Evolutionary conservation across 2,113 vertebrate species (phyloP).

Genomic region (Platichthys flesus): DNA sequence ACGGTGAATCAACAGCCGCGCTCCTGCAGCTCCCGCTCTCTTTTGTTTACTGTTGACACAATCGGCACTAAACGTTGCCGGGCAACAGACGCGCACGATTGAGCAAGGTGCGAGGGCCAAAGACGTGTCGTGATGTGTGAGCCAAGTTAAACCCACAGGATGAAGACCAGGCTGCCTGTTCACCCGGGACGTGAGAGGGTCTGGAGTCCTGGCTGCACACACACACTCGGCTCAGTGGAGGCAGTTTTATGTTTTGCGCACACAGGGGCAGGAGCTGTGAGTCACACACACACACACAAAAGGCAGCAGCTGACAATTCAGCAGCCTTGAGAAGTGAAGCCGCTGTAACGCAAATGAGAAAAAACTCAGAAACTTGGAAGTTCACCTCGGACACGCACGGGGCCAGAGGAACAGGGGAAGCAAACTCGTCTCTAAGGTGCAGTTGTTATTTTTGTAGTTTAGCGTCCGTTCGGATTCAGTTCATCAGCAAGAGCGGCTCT

Average conservation of each 20-base stretch:
- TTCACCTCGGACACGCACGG: no score
- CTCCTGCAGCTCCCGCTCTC: slow-evolving; percentile 8
- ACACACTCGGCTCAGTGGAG: not conserved
- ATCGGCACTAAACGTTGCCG: slow-evolving; percentile 49
- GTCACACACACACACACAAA: slow-evolving; percentile 1
- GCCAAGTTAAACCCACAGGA: slow-evolving; percentile 34
- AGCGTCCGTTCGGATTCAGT: not conserved
- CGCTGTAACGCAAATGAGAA: not conserved
- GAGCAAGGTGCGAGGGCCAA: slow-evolving; percentile 31
- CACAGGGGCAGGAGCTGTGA: not conserved
- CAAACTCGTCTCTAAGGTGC: no score
- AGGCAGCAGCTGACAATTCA: not conserved
- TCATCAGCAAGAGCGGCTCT: no score
- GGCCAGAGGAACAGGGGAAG: no score
- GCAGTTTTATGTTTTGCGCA: not conserved
- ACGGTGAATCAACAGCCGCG: not conserved
- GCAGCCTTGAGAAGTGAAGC: not conserved
- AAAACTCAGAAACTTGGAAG: not conserved
- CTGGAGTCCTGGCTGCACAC: not conserved
- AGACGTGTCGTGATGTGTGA: slow-evolving; percentile 44
- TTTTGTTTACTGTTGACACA: slow-evolving; percentile 54
- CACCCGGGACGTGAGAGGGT: not conserved
- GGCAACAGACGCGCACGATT: slow-evolving; percentile 54
- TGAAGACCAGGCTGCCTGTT: slow-evolving; percentile 14
- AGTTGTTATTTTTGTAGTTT: no score